Evolutionary conservation across 1,140 invertebrate genomes (phyloP).

Genomic region (Saccostrea cuccullata): DNA sequence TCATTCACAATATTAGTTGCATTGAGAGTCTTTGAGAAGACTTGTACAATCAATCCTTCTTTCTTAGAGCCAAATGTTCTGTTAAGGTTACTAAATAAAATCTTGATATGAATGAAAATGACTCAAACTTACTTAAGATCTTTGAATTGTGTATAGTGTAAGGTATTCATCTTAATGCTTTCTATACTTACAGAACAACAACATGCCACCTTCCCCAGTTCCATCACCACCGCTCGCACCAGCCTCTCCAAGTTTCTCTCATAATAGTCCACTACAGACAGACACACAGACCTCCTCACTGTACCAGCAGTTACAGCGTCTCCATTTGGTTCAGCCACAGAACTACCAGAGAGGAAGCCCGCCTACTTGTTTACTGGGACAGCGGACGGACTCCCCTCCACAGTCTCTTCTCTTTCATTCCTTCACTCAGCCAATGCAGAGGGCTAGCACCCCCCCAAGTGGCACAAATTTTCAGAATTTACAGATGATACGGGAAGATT

Average conservation of each 20-base stretch:
- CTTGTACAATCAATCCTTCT: too few species aligned
- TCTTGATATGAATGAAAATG: too few species aligned
- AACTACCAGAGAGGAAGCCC: slow-evolving; percentile 59
- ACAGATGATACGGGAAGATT: slow-evolving; percentile 90
- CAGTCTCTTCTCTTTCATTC: slow-evolving; percentile 66
- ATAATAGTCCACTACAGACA: slow-evolving; percentile 55
- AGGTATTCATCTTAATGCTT: background rate
- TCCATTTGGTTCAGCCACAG: slow-evolving; percentile 74
- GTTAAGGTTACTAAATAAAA: too few species aligned
- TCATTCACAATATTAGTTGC: too few species aligned
- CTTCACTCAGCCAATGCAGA: slow-evolving; percentile 64
- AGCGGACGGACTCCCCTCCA: slow-evolving; percentile 60
- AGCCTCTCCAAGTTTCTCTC: slow-evolving; percentile 75
- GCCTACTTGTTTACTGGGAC: slow-evolving; percentile 53
- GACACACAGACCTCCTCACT: slow-evolving; percentile 66
- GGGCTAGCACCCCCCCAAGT: slow-evolving; percentile 73
- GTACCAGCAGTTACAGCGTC: slow-evolving; percentile 78
- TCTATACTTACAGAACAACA: slow-evolving; percentile 50
- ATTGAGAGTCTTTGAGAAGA: too few species aligned
- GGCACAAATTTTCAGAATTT: slow-evolving; percentile 82
- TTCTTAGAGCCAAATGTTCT: too few species aligned
- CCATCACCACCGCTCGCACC: slow-evolving; percentile 71
- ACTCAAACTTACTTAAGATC: too few species aligned
- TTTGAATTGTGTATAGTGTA: too few species aligned
- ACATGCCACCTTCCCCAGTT: slow-evolving; percentile 61